Percentiles rank a stretch among this genome's conserved stretches.
These are phyloP conservation scores for Hycleus phaleratus DNA, from an alignment of 1,140 invertebrate species.

Conservation along the genomic window DNA sequence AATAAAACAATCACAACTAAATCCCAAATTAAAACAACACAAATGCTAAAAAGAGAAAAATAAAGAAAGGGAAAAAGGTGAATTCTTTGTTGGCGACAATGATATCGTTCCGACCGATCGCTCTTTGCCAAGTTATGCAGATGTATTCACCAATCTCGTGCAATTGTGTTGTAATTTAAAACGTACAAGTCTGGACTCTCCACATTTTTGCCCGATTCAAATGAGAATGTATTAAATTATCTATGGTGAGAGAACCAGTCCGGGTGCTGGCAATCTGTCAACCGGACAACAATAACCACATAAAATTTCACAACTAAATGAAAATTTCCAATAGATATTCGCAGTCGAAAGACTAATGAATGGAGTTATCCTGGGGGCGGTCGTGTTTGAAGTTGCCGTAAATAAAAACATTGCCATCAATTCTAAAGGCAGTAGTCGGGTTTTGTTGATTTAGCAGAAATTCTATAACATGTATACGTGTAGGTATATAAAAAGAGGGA, in stretches of 20 bases:
- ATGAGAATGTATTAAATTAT: slow-evolving; percentile 36
- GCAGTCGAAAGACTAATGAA: too few relatives aligned
- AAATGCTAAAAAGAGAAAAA: slow-evolving; percentile 17
- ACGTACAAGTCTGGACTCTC: slow-evolving; percentile 27
- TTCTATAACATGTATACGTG: neutral
- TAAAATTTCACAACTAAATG: neutral
- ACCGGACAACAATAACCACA: neutral
- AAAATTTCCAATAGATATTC: too few relatives aligned
- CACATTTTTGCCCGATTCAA: slow-evolving; percentile 34
- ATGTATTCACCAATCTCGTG: slow-evolving; percentile 39
- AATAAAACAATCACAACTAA: neutral
- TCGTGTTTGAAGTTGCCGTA: too few relatives aligned
- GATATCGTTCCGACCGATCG: slow-evolving; percentile 33
- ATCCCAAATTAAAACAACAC: neutral
- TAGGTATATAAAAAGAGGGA: neutral
- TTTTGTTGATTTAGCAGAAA: neutral
- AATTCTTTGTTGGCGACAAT: slow-evolving; percentile 25
- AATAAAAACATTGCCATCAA: too few relatives aligned
- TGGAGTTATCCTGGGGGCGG: too few relatives aligned
- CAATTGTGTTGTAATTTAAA: slow-evolving; percentile 40
- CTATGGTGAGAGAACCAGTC: slow-evolving; percentile 27
- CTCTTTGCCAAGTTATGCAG: slow-evolving; percentile 35
- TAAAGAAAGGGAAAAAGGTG: slow-evolving; percentile 11
- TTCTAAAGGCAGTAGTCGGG: neutral
- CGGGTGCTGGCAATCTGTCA: slow-evolving; percentile 25